Base-by-base conservation (phyloP, 2,797 vertebrate genomes). In the Sorex maritimensis region DNA sequence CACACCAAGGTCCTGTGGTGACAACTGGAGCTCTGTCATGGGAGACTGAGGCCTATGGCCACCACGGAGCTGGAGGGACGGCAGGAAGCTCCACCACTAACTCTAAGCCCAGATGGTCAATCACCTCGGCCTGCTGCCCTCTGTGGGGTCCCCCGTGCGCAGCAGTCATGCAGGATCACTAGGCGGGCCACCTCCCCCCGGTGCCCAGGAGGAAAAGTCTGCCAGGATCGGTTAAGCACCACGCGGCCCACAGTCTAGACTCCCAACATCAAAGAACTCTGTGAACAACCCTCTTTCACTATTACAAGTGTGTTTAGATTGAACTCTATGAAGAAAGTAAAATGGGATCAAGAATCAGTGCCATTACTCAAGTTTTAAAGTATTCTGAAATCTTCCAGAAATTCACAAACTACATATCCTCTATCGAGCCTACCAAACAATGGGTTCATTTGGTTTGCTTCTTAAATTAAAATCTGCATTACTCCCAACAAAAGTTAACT, bases 331-430 rank as follows among this genome's bases (percentile, higher is more conserved):
- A 90, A 91, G 67, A 94, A 93, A 93, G 91, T 52, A 94, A 93
- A 92, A 96, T 30, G 65, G 10, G 84, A 49, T 81, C 95, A 93
- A 96, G 41, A 93, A 81, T 72, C 49, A 90, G 17, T 65, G 24
- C 85, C 30, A 91, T 55, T 69, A 75, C 34, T 72, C n/a, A 81
- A 21, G 28, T 23, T 95, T 89, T 89, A 58, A 94, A 92, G n/a
- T 49, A 26, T 28, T 92, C 84, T 80, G 15, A 93, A 75, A 88
- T 93, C 17, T 30, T 49, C 81, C 72, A 89, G 12, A 89, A 75
- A 26, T 61, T 91, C 34, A 84, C 23, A 69, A 78, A 83, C 72
- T 41, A 75, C 6, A 24, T 55, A 73, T 24, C 24, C 28, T 83
- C 81, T 75, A 78, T 38, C 81, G 87, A 81, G 73, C 5, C 6